phyloP scores from a whole-genome alignment of 2,888 invertebrate species.

The Melinopterus prodromus region DNA sequence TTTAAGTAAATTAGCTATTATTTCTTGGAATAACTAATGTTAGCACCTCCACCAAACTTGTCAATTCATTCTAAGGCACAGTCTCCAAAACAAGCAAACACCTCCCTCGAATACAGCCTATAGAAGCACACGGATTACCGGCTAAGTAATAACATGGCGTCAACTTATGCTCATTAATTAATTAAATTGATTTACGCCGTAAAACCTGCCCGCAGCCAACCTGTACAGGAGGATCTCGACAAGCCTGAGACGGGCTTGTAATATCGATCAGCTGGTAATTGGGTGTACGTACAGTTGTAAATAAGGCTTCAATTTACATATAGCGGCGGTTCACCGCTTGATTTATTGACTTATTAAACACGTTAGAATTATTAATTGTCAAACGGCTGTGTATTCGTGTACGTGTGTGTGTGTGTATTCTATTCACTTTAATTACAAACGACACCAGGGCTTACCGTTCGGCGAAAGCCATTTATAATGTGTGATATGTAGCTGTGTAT shows the following conservation, averaged over 20 bases:
- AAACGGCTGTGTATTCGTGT: background rate
- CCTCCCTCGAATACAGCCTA: background rate
- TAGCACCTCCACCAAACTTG: too few relatives aligned
- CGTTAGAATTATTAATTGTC: constrained; percentile 36
- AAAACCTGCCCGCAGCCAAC: background rate
- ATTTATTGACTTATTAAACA: constrained; percentile 35
- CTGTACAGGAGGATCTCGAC: background rate
- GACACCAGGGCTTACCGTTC: background rate
- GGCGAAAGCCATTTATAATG: background rate
- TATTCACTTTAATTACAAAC: background rate
- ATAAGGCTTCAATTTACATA: constrained; percentile 35
- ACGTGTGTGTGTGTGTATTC: background rate
- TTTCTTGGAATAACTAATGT: too few relatives aligned
- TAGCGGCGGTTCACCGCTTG: constrained; percentile 30
- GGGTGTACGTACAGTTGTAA: constrained; percentile 33
- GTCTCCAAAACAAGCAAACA: too few relatives aligned
- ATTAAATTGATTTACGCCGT: background rate
- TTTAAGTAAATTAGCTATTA: too few relatives aligned
- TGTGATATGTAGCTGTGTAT: background rate
- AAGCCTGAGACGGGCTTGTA: constrained; percentile 17
- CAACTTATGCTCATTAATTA: background rate
- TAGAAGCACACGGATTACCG: background rate
- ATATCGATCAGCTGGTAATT: constrained; percentile 32
- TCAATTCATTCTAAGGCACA: too few relatives aligned
- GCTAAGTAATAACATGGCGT: background rate